A percentile compares a stretch with the other conserved stretches of the same genome.
Conservation (phyloP, 2,113 vertebrate genomes). For the Lanius collurio region DNA sequence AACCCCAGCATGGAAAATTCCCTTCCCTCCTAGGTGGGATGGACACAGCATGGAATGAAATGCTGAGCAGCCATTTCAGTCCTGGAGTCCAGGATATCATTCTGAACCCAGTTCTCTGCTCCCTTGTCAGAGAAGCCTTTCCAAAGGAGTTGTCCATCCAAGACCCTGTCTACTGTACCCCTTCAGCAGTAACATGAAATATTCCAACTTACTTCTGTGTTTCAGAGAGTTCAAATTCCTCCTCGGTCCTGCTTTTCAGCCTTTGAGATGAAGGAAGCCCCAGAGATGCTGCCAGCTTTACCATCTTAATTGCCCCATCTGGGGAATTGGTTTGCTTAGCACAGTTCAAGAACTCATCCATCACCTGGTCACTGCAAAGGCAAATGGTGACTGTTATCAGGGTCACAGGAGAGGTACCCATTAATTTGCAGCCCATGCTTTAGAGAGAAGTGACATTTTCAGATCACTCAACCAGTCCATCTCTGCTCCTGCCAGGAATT, state of each 20-base stretch:
- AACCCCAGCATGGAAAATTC: accelerated
- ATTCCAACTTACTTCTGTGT: constrained; percentile 80
- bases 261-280: constrained; percentile 70
- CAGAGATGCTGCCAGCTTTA: constrained; percentile 81
- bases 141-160: not conserved
- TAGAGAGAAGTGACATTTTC: not conserved
- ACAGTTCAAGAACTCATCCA: constrained; percentile 78
- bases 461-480: not conserved
- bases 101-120: not conserved
- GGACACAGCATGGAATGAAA: not conserved
- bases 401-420: not conserved
- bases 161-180: not conserved
- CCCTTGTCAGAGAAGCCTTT: not conserved
- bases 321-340: constrained; percentile 53
- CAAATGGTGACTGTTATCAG: not conserved
- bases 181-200: not conserved
- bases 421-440: not conserved
- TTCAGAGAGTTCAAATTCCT: constrained; percentile 75
- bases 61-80: not conserved
- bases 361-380: constrained; percentile 71
- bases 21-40: not conserved
- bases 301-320: constrained; percentile 78
- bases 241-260: constrained; percentile 62
- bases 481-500: not conserved
- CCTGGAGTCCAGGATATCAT: not conserved